Base-by-base conservation (phyloP, 2,888 invertebrate genomes). In the Scaptomyza flava region DNA sequence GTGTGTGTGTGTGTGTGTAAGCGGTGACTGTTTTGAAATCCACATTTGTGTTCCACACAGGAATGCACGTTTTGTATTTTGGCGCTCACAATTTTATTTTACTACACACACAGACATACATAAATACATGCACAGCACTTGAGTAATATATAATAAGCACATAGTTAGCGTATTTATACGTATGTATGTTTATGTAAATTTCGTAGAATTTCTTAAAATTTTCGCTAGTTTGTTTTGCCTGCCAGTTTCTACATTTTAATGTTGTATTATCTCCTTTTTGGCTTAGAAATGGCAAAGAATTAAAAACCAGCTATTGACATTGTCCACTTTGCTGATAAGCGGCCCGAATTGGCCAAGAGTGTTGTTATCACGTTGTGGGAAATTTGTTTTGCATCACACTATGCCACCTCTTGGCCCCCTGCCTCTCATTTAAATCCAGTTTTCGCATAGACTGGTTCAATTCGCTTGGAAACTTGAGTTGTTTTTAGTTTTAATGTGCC, bases 41-140 rank as follows among this genome's bases (percentile, higher is more conserved):
- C 79, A 76, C 78, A 80, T 33, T 72, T 82, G 46, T 12, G 63
- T 67, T 81, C 81, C 81, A 81, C 86, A 80, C n/a, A 48, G 65
- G 64, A 68, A 56, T 66, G 64, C 77, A 70, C 78, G 75, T 63
- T 72, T 65, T 70, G 48, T 66, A 46, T 79, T 75, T 81, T 79
- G 75, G 79, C 75, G 77, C 77, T 71, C 77, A 69, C 68, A 60
- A 41, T 56, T 65, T 65, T 61, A 6, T 65, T 56, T 65, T 43
- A 66, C 67, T 62, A 57, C 68, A 27, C n/a, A 30, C 45, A 53
- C 60, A 17, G n/a, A 56, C 43, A 57, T 14, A 34, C 60, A 58
- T 65, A 67, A 61, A 67, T n/a, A n/a, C 45, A 57, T 60, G 54
- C 43, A 57, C 17, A 43, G 27, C 61, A 67, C 59, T 75, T 67